A percentile compares a stretch with the other conserved stretches of the same genome.
These are phyloP conservation scores for Styela plicata DNA, from an alignment of 23 tunicate species.

Conservation along the genomic window DNA sequence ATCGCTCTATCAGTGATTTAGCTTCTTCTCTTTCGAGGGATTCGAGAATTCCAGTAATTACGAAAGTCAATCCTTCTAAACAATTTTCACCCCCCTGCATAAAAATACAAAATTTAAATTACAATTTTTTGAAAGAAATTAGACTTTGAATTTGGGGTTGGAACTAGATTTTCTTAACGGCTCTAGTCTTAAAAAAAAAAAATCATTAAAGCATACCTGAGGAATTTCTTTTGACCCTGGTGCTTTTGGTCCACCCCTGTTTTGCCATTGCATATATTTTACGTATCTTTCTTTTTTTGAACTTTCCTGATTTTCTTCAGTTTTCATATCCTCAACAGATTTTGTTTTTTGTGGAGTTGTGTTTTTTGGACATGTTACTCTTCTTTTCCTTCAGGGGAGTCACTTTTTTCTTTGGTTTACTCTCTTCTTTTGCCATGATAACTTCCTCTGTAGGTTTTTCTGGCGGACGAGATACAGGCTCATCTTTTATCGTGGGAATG, in stretches of 20 bases:
- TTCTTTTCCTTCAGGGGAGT: not conserved
- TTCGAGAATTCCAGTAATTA: slow-evolving; percentile 86
- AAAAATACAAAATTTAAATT: no score
- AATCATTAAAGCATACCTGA: not conserved
- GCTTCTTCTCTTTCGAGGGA: slow-evolving; percentile 82
- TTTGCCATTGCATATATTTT: slow-evolving; percentile 84
- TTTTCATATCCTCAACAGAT: not conserved
- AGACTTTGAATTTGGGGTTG: no score
- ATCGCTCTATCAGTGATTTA: slow-evolving; percentile 78
- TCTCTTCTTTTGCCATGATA: not conserved
- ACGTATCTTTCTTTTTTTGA: slow-evolving; percentile 56
- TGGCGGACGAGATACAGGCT: not conserved
- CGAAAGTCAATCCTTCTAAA: slow-evolving; percentile 83
- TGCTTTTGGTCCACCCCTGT: slow-evolving; percentile 72
- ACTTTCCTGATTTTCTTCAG: slow-evolving; percentile 10
- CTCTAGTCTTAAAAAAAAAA: not conserved
- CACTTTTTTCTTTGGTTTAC: not conserved
- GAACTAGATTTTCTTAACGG: no score
- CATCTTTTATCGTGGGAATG: not conserved
- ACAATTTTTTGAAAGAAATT: no score
- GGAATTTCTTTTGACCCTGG: slow-evolving; percentile 91
- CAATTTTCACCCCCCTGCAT: slow-evolving; percentile 74
- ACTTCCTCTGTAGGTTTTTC: not conserved
- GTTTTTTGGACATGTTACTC: not conserved
- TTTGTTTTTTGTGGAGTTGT: not conserved